Evolutionary conservation across 2,888 invertebrate species (phyloP).

Genomic region (Eupeodes luniger): DNA sequence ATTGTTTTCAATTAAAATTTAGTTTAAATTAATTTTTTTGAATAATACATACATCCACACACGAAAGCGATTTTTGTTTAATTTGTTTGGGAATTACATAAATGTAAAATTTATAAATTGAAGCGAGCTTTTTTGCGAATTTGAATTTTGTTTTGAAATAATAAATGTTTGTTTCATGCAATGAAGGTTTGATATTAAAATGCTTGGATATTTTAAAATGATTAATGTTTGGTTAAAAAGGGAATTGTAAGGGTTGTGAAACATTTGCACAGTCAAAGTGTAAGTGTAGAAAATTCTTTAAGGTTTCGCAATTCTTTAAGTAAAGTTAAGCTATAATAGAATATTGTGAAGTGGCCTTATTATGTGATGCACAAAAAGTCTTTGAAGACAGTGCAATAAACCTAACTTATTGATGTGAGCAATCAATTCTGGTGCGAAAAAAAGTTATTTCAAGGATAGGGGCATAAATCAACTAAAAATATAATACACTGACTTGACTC

Average conservation of each 20-base stretch:
- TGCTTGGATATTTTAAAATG: neutral
- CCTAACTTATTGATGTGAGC: too few relatives aligned
- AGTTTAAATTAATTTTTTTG: slow-evolving; percentile 43
- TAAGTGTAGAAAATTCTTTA: neutral
- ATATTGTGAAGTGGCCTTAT: too few relatives aligned
- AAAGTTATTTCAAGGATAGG: too few relatives aligned
- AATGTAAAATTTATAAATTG: slow-evolving; percentile 15
- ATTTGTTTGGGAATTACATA: slow-evolving; percentile 25
- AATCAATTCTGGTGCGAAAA: too few relatives aligned
- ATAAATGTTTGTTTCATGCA: slow-evolving; percentile 64
- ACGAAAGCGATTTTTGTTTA: slow-evolving; percentile 53
- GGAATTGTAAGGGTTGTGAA: neutral
- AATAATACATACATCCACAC: slow-evolving; percentile 62
- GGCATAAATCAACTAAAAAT: too few relatives aligned
- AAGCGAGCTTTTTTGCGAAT: slow-evolving; percentile 61
- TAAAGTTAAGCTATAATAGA: too few relatives aligned
- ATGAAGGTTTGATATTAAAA: slow-evolving; percentile 40
- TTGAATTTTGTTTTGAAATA: slow-evolving; percentile 14
- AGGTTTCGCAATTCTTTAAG: neutral
- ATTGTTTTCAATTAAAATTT: slow-evolving; percentile 49
- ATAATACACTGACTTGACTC: too few relatives aligned
- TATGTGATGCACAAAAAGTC: too few relatives aligned
- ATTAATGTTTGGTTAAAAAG: slow-evolving; percentile 8
- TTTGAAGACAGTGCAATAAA: too few relatives aligned
- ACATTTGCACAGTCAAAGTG: neutral